Evolutionary conservation across 1,140 invertebrate genomes (phyloP).

Genomic region (Drosophila truncata): DNA sequence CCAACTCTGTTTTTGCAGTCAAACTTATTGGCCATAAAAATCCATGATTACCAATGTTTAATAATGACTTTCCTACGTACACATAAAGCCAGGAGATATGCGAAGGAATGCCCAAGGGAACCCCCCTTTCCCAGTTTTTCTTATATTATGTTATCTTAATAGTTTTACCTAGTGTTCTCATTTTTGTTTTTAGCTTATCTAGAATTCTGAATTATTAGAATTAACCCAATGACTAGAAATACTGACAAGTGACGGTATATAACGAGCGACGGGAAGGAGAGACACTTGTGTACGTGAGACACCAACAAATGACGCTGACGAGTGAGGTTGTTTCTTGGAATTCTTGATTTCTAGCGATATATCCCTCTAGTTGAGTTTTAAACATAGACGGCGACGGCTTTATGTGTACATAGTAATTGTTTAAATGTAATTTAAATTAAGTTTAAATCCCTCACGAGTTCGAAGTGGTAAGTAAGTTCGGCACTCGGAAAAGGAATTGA

Average conservation of each 20-base stretch:
- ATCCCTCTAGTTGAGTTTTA: slow-evolving; percentile 15
- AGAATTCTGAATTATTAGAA: slow-evolving; percentile 4
- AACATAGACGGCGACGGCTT: slow-evolving; percentile 35
- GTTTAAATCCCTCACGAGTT: slow-evolving; percentile 23
- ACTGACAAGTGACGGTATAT: neutral
- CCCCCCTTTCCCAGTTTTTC: slow-evolving; percentile 1
- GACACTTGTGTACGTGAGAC: neutral
- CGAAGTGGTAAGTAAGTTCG: slow-evolving; percentile 37
- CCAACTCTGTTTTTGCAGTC: slow-evolving; percentile 31
- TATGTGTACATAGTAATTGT: slow-evolving; percentile 55
- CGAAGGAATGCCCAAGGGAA: slow-evolving; percentile 19
- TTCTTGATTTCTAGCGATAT: slow-evolving; percentile 41
- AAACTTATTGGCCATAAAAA: slow-evolving; percentile 7
- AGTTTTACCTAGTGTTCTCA: neutral
- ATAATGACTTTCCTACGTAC: slow-evolving; percentile 36
- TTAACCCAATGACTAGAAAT: neutral
- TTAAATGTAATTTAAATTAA: slow-evolving; percentile 21
- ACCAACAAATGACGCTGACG: neutral
- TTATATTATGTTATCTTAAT: neutral
- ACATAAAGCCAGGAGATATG: slow-evolving; percentile 40
- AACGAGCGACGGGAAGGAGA: neutral
- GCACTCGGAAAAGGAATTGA: slow-evolving; percentile 17
- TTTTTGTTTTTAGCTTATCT: neutral
- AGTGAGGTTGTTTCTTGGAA: neutral
- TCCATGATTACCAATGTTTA: slow-evolving; percentile 1